Base-by-base conservation (phyloP, 1,140 invertebrate species). In the Drosophila carrolli region DNA sequence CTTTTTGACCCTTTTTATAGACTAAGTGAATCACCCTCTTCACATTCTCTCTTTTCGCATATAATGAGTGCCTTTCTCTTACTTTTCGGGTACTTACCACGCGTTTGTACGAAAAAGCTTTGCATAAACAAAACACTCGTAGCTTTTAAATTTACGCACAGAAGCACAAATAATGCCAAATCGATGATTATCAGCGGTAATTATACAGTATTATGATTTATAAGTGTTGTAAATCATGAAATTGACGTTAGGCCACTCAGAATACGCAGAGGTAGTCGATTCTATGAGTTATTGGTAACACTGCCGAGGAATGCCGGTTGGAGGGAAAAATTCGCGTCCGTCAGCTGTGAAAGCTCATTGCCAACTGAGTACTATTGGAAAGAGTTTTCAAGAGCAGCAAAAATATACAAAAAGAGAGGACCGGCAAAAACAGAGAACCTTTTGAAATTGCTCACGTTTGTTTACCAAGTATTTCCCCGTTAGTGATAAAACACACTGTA, bases 341-440 rank as follows among this genome's bases (percentile, higher is more conserved):
- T 44, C 79, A 83, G 83, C 82, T 88, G 66, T 76, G 75, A 79
- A 66, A 81, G 78, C 81, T 81, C 54, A 55, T 14, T 38, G 75
- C 63, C 44, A 75, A 88, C 55, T 88, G 55, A 86, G 74, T 4
- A 38, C 0, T 13, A 75, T 40, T 56, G 38, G 32, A 41, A n/a
- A 47, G 19, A 48, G 47, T 32, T 14, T 23, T 11, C 4, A 44
- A 35, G 19, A 66, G 57, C 14, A 14, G 38, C n/a, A n/a, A 40
- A 47, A 14, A 11, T 23, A n/a, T 32, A 6, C 7, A 13, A 14
- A 32, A 14, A 23, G 37, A 40, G 60, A 43, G 38, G 9, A 23
- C 67, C 66, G 68, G 68, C 53, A 9, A 65, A 7, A 67, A 46
- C 37, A 63, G 29, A 40, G 23, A 48, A 43, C 37, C 38, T 58